Percentiles rank a stretch among this genome's conserved stretches.
phyloP scores from a whole-genome alignment of 1,140 invertebrate species.

The Sipha flava region DNA sequence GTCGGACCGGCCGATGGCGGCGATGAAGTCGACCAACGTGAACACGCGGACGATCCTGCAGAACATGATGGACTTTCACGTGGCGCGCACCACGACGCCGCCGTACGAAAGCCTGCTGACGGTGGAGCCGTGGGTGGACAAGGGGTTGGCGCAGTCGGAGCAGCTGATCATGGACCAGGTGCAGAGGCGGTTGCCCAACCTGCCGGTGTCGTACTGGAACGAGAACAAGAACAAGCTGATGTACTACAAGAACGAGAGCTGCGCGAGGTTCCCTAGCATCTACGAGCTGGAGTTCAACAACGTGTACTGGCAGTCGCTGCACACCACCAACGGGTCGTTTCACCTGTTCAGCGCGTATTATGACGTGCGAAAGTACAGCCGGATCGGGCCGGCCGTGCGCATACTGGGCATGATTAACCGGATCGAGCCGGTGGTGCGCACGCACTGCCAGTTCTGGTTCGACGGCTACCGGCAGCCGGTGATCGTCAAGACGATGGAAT shows the following conservation, averaged over 20 bases:
- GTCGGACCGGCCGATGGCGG: not conserved
- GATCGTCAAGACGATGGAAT: slow-evolving; percentile 71
- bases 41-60: not conserved
- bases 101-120: slow-evolving; percentile 30
- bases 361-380: slow-evolving; percentile 66
- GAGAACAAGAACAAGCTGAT: slow-evolving; percentile 62
- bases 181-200: slow-evolving; percentile 62
- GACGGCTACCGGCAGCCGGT: slow-evolving; percentile 69
- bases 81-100: not conserved
- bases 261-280: slow-evolving; percentile 71
- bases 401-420: slow-evolving; percentile 86
- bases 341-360: slow-evolving; percentile 80
- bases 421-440: slow-evolving; percentile 71
- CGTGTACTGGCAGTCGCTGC: slow-evolving; percentile 78
- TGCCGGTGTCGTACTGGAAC: slow-evolving; percentile 76
- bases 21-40: not conserved
- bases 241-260: slow-evolving; percentile 63
- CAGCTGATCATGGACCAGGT: slow-evolving; percentile 67
- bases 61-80: not conserved
- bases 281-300: slow-evolving; percentile 87
- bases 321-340: slow-evolving; percentile 72
- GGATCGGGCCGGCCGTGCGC: slow-evolving; percentile 68
- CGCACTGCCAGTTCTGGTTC: slow-evolving; percentile 85
- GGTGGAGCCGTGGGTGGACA: slow-evolving; percentile 55
- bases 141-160: slow-evolving; percentile 58